Conservation (phyloP, 1,140 invertebrate genomes). For the Dreissena polymorpha region DNA sequence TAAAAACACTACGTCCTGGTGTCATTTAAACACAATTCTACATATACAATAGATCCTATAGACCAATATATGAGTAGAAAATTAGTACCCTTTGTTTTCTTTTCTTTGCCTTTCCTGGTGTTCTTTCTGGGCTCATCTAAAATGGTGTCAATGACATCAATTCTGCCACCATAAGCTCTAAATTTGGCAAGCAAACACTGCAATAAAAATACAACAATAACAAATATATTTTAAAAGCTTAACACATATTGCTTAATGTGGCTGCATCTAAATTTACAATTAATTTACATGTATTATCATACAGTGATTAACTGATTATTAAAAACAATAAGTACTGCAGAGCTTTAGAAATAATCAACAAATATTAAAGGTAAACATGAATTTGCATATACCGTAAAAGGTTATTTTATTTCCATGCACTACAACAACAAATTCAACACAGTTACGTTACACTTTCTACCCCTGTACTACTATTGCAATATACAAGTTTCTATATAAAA, state of each 20-base stretch:
- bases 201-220: constrained; percentile 72
- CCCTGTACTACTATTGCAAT: neutral
- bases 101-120: neutral
- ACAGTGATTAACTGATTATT: no score
- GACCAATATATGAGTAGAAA: no score
- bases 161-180: constrained; percentile 90
- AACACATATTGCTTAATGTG: no score
- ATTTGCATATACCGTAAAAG: neutral
- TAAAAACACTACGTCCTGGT: no score
- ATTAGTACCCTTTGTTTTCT: constrained; percentile 6
- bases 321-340: neutral
- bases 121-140: neutral
- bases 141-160: constrained; percentile 71
- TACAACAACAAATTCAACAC: neutral
- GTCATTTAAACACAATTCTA: no score
- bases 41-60: no score
- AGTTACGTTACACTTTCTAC: neutral
- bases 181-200: constrained; percentile 90
- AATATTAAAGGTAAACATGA: no score
- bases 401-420: neutral
- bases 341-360: no score
- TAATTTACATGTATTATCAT: neutral
- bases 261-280: neutral
- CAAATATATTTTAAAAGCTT: constrained; percentile 6
- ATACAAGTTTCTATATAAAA: neutral